phyloP scores from a whole-genome alignment of 2,888 invertebrate genomes.

The Brachypterus glaber region DNA sequence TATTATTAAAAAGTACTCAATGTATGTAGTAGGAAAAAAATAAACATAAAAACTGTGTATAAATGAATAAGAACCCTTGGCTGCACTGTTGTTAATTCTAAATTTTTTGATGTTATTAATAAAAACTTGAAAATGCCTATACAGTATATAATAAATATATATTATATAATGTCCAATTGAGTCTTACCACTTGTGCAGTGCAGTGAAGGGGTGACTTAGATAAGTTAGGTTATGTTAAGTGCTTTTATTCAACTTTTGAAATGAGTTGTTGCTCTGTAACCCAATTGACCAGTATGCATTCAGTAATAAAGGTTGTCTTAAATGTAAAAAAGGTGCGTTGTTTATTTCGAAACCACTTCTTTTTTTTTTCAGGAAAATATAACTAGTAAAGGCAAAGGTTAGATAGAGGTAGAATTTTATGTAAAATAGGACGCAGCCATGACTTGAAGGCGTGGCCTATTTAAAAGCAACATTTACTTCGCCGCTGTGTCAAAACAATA shows the following conservation, averaged over 20 bases:
- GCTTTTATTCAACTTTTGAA: slow-evolving; percentile 40
- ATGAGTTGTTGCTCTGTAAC: slow-evolving; percentile 43
- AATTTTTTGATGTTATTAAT: too few species aligned
- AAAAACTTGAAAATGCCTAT: too few species aligned
- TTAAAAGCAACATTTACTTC: too few species aligned
- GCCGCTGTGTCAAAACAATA: too few species aligned
- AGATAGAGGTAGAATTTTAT: too few species aligned
- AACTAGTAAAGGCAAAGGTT: too few species aligned
- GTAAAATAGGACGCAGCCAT: too few species aligned
- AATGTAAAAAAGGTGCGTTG: too few species aligned
- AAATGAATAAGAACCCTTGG: slow-evolving; percentile 27
- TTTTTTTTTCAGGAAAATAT: too few species aligned
- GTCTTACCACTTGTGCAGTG: slow-evolving; percentile 28
- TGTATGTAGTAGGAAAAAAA: slow-evolving; percentile 36
- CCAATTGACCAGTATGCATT: slow-evolving; percentile 48
- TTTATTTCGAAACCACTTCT: too few species aligned
- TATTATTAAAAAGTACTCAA: slow-evolving; percentile 36
- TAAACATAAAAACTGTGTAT: slow-evolving; percentile 30
- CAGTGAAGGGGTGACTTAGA: slow-evolving; percentile 34
- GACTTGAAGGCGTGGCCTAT: too few species aligned
- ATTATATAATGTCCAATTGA: slow-evolving; percentile 14
- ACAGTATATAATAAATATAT: not conserved
- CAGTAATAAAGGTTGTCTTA: slow-evolving; percentile 49
- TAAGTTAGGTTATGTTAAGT: slow-evolving; percentile 41
- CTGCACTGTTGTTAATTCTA: slow-evolving; percentile 36